These are phyloP conservation scores for Sturnira hondurensis DNA, from an alignment of 2,113 vertebrate genomes.

Conservation along the genomic window DNA sequence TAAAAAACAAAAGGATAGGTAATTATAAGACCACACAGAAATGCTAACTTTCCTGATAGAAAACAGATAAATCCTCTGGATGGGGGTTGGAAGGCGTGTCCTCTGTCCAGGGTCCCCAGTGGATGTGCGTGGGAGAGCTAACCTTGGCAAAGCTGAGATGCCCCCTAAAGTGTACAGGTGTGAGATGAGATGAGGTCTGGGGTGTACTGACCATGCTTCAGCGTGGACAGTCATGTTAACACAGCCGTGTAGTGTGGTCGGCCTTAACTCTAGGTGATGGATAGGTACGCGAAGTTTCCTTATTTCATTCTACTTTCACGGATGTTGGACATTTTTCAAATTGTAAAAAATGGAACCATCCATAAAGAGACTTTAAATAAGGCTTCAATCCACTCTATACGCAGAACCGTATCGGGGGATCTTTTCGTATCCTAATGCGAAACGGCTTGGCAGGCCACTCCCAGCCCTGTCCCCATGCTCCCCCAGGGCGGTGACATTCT, in stretches of 20 bases:
- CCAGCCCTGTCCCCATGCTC: accelerated
- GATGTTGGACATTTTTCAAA: background rate
- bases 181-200: background rate
- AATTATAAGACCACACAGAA: background rate
- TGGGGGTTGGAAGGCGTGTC: background rate
- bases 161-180: accelerated
- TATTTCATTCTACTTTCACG: background rate
- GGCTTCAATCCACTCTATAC: accelerated
- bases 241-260: too few species aligned
- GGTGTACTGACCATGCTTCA: background rate
- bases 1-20: background rate
- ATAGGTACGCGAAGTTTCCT: background rate
- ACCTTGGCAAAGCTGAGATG: background rate
- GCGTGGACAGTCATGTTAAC: background rate
- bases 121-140: background rate
- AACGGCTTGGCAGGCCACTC: background rate
- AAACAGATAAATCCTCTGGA: background rate
- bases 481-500: background rate
- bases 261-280: background rate
- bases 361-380: background rate
- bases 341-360: background rate
- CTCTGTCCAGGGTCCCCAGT: background rate
- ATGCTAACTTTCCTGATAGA: background rate
- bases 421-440: background rate
- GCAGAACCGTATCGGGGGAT: background rate